Conservation (phyloP, 2,888 invertebrate species). For the Spatulosminthurus flaviceps region DNA sequence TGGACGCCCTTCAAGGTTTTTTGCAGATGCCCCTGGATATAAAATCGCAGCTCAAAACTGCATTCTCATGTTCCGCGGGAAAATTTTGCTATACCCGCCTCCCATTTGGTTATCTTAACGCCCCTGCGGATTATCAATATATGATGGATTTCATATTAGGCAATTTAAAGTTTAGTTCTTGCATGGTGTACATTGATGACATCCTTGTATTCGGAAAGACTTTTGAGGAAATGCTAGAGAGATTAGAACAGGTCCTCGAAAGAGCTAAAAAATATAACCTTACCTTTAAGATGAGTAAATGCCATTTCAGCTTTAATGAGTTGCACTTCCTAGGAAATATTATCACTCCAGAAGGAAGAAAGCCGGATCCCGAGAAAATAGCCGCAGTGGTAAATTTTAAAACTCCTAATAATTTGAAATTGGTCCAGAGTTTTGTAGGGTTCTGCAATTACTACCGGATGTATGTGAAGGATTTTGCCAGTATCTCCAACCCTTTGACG, state of each 20-base stretch:
- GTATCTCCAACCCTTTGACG: slow-evolving; percentile 4
- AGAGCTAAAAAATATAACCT: background rate
- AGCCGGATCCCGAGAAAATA: slow-evolving; percentile 3
- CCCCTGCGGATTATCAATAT: background rate
- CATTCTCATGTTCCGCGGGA: background rate
- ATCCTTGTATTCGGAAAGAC: background rate
- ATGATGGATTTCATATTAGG: slow-evolving; percentile 1
- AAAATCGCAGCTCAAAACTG: background rate
- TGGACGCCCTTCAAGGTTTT: background rate
- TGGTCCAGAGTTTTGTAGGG: too few relatives aligned
- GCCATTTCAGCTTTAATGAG: background rate
- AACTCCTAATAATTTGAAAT: slow-evolving; percentile 39
- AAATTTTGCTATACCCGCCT: background rate
- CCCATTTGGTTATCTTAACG: background rate
- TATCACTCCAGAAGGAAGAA: slow-evolving; percentile 10
- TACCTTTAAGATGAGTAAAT: slow-evolving; percentile 13
- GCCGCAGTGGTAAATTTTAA: slow-evolving; percentile 50
- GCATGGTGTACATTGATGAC: slow-evolving; percentile 27
- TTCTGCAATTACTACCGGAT: slow-evolving; percentile 55
- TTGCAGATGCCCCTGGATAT: background rate
- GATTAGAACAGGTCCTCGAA: background rate
- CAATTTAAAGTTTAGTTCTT: background rate
- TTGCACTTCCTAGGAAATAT: slow-evolving; percentile 17
- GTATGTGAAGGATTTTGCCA: slow-evolving; percentile 49
- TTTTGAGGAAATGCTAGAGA: background rate